Evolutionary conservation across 2,888 invertebrate genomes (phyloP), one percentile per base, ranked within the genome.

Genomic region (Reticulitermes lucifugus): DNA sequence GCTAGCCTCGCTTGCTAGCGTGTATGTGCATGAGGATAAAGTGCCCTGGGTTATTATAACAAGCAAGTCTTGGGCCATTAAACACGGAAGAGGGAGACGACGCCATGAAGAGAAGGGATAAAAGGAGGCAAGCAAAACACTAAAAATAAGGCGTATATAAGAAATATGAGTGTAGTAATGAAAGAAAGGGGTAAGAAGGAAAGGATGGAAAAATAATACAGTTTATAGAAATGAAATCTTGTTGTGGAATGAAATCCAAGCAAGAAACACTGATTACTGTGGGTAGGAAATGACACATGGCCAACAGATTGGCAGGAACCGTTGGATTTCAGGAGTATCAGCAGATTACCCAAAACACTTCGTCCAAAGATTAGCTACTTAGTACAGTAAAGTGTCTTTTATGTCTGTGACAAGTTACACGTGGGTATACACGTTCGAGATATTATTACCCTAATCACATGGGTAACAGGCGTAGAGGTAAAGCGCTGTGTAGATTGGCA

Each of bases 11-110:
- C 71, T 60, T 21, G 65, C 2, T 41, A 73, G 41, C 22, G 41
- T 41, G 41, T 41, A 73, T 73, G 35, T 73, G 73, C 41, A 21
- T n/a, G 65, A 21, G 41, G 41, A 73, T 73, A 73, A 73, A 41
- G 10, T 12, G 6, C 73, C 21, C 25, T 35, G 41, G 73, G 73
- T 73, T 73, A 73, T 73, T 73, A 73, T 73, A 73, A 1, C 73
- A 35, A 21, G 73, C 73, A 73, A 73, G 73, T 29, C 41, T 73
- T 73, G 73, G 73, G 25, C 73, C 73, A 73, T 73, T 73, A 73
- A 73, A 73, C 73, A 21, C 21, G 73, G 73, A 73, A 2, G 73
- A 73, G 73, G 18, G 9, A 73, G 73, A 71, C 9, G 71, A 41
- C 65, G 65, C 65, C 25, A 25, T 73, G 73, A 35, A 41, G 41